Base-by-base conservation (phyloP, 2,113 vertebrate genomes). In the Coptodon bakossiorum region DNA sequence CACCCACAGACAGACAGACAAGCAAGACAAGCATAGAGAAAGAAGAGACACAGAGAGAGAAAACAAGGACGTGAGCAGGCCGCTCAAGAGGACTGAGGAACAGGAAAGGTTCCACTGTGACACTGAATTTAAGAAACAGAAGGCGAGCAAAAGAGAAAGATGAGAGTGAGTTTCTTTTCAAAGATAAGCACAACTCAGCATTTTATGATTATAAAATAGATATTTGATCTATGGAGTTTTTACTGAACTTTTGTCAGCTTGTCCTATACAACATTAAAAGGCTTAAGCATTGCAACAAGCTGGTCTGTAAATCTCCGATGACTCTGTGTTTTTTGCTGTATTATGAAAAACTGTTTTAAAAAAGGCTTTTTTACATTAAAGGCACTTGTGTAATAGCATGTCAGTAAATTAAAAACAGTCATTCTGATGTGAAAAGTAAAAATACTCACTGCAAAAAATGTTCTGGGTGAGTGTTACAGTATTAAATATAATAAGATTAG, bases 111-210 rank as follows among this genome's bases (percentile, higher is more conserved):
- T 61, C 16, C 16, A 61, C 29, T 61, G 59, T 61, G 59, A 31
- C 57, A 17, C 57, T 31, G 27, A 63, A 63, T 34, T 34, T 11
- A 34, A 16, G 29, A 61, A 61, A 19, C 59, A 34, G 59, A 61
- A 61, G 29, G 29, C 0, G 3, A 9, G 59, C 29, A 34, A 63
- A 63, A 63, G 3, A 34, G 16, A 63, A 63, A 0, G 0, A 34
- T 34, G 16, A 61, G 29, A 61, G 52, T 54, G 52, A 54, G 59
- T 63, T 63, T 34, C 16, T 61, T 19, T 61, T 34, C 29, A 61
- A 61, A 63, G 57, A 34, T 31, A 61, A 61, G 16, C 57, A 61
- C 57, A 34, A 61, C 1, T 61, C 57, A 17, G 29, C 57, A 61
- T 61, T 61, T 61, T 6, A 6, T 61, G 8, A 61, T 61, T 61